Evolutionary conservation across 1,140 invertebrate genomes (phyloP), one percentile per base, ranked within the genome.

Genomic region (Paraescarpia echinospica): DNA sequence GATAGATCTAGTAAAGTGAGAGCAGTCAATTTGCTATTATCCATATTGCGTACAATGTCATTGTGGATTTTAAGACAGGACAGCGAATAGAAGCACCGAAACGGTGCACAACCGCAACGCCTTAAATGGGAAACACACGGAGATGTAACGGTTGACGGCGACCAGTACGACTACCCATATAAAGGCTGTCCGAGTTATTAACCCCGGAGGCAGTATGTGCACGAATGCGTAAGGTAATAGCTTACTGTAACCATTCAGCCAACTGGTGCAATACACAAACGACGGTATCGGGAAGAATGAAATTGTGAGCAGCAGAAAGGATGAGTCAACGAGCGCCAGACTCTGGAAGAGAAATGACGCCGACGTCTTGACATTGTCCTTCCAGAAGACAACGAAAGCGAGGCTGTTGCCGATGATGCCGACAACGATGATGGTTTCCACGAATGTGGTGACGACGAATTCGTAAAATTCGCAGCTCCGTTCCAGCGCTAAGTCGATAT

Each of bases 131-230:
- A 89, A 34, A 51, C 93, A 93, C 0, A 93, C 93, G 59, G 93
- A 88, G 89, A 93, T 90, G 93, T 92, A 93, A 22, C 93, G 92
- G 90, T 93, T 93, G 33, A 93, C 33, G 31, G 92, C 92, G 33
- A 93, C 92, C 34, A 93, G 92, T 5, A 93, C 93, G 27, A 92
- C 92, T 59, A 93, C 27, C 93, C 93, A 93, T 34, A 93, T 90
- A 22, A 92, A 91, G 31, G 92, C 92, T 4, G 93, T 93, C 35
- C 92, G 93, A 31, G 33, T 41, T 34, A 91, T 33, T 31, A 89
- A 77, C 12, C 92, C 92, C 33, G 31, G 27, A 0, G 92, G 92
- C 35, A 91, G 59, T 77, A 93, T 48, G 18, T 77, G n/a, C 27
- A 91, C 92, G 2, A 35, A 27, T 34, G 92, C 14, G 14, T 59